A percentile compares a stretch with the other conserved stretches of the same genome.
Evolutionary conservation across 2,113 vertebrate species (phyloP).

Genomic region (Toxostoma redivivum): DNA sequence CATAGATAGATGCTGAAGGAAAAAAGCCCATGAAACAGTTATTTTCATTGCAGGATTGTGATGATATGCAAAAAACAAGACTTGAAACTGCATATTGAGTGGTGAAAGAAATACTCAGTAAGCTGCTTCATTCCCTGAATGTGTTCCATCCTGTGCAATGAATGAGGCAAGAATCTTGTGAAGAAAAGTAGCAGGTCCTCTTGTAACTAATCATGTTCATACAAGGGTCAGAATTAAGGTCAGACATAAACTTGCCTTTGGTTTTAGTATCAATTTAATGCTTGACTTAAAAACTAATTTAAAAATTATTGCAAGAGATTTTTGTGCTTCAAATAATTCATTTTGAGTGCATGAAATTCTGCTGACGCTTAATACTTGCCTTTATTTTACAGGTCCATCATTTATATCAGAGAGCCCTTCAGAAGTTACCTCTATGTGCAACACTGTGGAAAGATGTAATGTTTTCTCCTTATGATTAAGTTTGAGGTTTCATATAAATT

Average conservation of each 20-base stretch:
- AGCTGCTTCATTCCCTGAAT: background rate
- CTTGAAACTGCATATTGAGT: background rate
- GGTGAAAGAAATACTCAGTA: background rate
- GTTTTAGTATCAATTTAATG: background rate
- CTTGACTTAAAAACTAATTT: background rate
- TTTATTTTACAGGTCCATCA: conserved; percentile 85
- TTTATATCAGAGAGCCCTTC: conserved; percentile 91
- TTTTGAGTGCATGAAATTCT: background rate
- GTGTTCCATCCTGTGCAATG: conserved; percentile 49
- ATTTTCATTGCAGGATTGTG: conserved; percentile 18
- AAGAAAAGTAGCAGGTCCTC: background rate
- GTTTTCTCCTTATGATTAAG: conserved; percentile 80
- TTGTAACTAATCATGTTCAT: background rate
- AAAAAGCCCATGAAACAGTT: background rate
- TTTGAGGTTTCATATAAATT: conserved; percentile 78
- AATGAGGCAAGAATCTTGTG: conserved; percentile 44
- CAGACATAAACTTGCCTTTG: conserved; percentile 15
- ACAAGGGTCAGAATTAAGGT: conserved; percentile 53
- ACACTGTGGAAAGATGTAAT: conserved; percentile 99
- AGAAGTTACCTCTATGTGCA: conserved; percentile 92
- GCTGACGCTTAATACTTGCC: conserved; percentile 50
- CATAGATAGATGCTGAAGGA: background rate
- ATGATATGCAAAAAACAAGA: background rate
- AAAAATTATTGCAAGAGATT: background rate
- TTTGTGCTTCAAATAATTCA: background rate